Conservation (phyloP, 2,113 vertebrate species). For the Caretta caretta region DNA sequence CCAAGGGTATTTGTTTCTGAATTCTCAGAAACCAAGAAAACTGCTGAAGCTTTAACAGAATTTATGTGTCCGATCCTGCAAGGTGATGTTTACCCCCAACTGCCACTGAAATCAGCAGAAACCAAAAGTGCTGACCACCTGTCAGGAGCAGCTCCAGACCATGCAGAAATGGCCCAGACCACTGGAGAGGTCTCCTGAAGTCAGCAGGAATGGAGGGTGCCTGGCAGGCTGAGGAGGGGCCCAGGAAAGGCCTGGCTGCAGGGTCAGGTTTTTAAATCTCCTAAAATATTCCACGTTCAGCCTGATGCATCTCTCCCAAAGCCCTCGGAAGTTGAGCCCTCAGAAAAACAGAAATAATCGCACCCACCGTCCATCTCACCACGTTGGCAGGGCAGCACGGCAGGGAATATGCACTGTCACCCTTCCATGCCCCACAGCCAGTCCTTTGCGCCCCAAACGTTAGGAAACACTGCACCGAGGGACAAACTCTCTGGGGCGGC, state of each 20-base stretch:
- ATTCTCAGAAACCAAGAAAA: background rate
- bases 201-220: background rate
- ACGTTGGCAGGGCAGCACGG: background rate
- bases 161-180: background rate
- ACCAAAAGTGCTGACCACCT: background rate
- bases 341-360: background rate
- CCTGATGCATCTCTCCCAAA: constrained; percentile 41
- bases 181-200: background rate
- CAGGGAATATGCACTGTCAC: background rate
- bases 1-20: fast-evolving
- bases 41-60: background rate
- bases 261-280: constrained; percentile 53
- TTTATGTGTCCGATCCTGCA: fast-evolving
- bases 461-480: background rate
- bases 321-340: constrained; percentile 40
- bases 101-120: background rate
- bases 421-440: background rate
- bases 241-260: constrained; percentile 69
- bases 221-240: constrained; percentile 40
- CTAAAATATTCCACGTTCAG: constrained; percentile 69
- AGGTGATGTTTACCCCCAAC: background rate
- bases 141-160: background rate
- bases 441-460: background rate
- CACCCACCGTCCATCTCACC: background rate
- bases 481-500: background rate